Percentiles rank a stretch among this genome's conserved stretches.
phyloP scores from a whole-genome alignment of 1,140 invertebrate species.

The Gryon sp. region DNA sequence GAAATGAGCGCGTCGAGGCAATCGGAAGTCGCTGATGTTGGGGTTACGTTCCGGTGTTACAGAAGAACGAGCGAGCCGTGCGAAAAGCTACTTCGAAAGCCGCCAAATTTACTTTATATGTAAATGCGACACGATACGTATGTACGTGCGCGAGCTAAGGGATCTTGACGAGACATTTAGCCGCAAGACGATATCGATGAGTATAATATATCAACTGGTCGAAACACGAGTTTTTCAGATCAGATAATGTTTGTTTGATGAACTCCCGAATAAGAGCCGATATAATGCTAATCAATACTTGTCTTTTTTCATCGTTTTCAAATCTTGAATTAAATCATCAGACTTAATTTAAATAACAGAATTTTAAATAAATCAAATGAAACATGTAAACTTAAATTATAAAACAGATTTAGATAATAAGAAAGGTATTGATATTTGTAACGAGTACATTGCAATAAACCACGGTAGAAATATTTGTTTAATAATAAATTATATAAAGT shows the following conservation, averaged over 20 bases:
- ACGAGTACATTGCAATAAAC: no score
- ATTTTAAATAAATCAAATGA: background rate
- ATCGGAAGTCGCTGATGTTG: conserved; percentile 54
- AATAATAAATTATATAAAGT: no score
- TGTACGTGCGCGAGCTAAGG: conserved; percentile 22
- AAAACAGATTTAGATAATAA: no score
- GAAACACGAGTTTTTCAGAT: conserved; percentile 10
- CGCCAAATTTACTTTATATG: conserved; percentile 65
- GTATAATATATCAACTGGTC: conserved; percentile 67
- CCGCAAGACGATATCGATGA: conserved; percentile 71
- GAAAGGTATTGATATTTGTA: no score
- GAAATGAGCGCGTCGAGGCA: conserved; percentile 51
- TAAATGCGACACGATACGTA: conserved; percentile 52
- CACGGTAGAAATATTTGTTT: no score
- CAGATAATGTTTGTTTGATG: conserved; percentile 27
- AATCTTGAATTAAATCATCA: background rate
- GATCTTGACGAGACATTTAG: conserved; percentile 56
- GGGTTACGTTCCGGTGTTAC: conserved; percentile 26
- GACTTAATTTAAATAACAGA: background rate
- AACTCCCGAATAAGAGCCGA: background rate
- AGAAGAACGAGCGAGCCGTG: conserved; percentile 20
- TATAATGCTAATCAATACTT: conserved; percentile 12
- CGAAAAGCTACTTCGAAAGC: conserved; percentile 36
- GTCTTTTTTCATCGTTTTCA: background rate
- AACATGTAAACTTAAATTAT: no score